These are phyloP conservation scores for Muschampia plurimacula DNA, from an alignment of 2,888 invertebrate genomes.

Conservation along the genomic window DNA sequence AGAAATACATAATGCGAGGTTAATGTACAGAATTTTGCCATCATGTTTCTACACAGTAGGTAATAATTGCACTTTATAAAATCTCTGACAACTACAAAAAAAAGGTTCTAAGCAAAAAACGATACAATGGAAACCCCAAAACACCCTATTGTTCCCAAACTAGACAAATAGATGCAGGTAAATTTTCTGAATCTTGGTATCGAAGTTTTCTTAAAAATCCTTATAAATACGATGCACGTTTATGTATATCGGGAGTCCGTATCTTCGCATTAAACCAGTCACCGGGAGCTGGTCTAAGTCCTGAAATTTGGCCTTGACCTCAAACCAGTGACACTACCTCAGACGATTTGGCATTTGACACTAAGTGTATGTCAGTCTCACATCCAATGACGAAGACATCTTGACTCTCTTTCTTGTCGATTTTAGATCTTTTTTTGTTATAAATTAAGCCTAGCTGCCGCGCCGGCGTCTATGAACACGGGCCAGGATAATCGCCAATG, in stretches of 20 bases:
- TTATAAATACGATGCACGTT: slow-evolving; percentile 48
- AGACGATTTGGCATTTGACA: slow-evolving; percentile 68
- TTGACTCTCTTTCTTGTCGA: slow-evolving; percentile 69
- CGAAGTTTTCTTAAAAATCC: slow-evolving; percentile 57
- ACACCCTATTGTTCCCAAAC: slow-evolving; percentile 45
- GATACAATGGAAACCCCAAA: slow-evolving; percentile 12
- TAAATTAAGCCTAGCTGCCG: too few relatives aligned
- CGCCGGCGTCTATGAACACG: too few relatives aligned
- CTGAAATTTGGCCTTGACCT: slow-evolving; percentile 50
- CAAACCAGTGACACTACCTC: slow-evolving; percentile 70
- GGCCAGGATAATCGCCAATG: too few relatives aligned
- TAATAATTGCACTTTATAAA: background rate
- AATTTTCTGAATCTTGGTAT: slow-evolving; percentile 65
- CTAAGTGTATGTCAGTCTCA: slow-evolving; percentile 69
- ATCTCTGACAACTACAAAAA: background rate
- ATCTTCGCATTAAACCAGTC: slow-evolving; percentile 76
- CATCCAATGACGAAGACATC: slow-evolving; percentile 69
- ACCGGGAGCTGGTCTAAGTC: slow-evolving; percentile 67
- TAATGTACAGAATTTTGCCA: too few relatives aligned
- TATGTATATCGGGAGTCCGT: slow-evolving; percentile 63
- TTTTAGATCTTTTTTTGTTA: too few relatives aligned
- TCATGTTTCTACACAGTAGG: too few relatives aligned
- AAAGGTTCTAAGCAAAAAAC: slow-evolving; percentile 26
- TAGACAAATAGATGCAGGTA: slow-evolving; percentile 69
- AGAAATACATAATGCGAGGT: background rate